A percentile compares a stretch with the other conserved stretches of the same genome.
Conservation (phyloP, 2,888 invertebrate genomes). For the Desoria tigrina region DNA sequence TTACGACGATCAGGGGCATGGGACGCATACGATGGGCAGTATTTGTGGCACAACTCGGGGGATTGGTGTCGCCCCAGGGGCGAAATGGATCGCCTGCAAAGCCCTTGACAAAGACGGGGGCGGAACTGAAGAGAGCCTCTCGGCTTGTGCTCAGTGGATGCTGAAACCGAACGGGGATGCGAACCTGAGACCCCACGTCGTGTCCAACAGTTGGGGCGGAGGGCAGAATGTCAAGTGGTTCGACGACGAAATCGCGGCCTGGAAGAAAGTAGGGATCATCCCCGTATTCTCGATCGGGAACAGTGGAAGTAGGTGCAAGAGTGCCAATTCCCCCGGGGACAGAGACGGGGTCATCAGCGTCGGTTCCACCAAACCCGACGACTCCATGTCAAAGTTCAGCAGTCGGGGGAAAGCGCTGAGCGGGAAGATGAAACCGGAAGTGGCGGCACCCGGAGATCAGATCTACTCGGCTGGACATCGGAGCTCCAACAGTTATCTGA, state of each 20-base stretch:
- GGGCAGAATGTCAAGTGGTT: not conserved
- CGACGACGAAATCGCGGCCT: slow-evolving; percentile 10
- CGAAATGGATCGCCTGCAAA: too few relatives aligned
- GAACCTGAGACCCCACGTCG: not conserved
- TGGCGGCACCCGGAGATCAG: not conserved
- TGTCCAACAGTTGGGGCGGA: slow-evolving; percentile 13
- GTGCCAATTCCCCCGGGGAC: not conserved
- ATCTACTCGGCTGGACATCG: not conserved
- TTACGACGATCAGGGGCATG: not conserved
- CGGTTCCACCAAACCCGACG: not conserved
- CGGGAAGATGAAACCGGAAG: not conserved
- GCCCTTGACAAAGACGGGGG: too few relatives aligned
- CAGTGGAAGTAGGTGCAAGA: not conserved
- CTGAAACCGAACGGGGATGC: not conserved
- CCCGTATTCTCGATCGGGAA: not conserved
- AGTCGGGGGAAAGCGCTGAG: not conserved
- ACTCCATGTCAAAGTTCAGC: not conserved
- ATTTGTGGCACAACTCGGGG: not conserved
- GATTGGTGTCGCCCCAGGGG: too few relatives aligned
- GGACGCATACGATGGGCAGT: not conserved
- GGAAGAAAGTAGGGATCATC: slow-evolving; percentile 6
- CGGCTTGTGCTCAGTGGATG: not conserved
- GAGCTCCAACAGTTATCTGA: not conserved
- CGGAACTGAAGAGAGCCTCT: not conserved
- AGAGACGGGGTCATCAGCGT: not conserved